These are phyloP conservation scores for Dendrolimus punctatus DNA, from an alignment of 1,140 invertebrate genomes.

Conservation along the genomic window DNA sequence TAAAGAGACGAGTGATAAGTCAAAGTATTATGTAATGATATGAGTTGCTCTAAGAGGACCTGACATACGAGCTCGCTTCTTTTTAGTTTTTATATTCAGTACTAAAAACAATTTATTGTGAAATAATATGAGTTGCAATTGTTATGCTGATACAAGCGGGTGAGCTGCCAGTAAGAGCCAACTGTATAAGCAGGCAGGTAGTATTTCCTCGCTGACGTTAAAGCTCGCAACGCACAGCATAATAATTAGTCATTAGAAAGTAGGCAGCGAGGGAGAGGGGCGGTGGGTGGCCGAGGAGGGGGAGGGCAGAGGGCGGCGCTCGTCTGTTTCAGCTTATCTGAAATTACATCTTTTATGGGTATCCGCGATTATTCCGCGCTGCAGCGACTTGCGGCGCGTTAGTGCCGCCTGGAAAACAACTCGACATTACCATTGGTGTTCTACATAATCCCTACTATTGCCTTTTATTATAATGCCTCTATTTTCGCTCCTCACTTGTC, in stretches of 20 bases:
- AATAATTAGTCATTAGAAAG: slow-evolving; percentile 72
- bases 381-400: slow-evolving; percentile 63
- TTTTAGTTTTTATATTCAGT: too few species aligned
- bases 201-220: slow-evolving; percentile 47
- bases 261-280: slow-evolving; percentile 45
- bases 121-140: too few species aligned
- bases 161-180: slow-evolving; percentile 33
- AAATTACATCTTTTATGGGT: slow-evolving; percentile 72
- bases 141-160: too few species aligned
- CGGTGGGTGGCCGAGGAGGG: slow-evolving; percentile 21
- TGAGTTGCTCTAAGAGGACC: too few species aligned
- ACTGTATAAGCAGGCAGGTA: slow-evolving; percentile 29
- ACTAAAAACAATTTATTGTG: too few species aligned
- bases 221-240: slow-evolving; percentile 68
- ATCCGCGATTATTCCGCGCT: slow-evolving; percentile 70
- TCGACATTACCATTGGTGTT: slow-evolving; percentile 53
- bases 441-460: slow-evolving; percentile 58
- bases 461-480: slow-evolving; percentile 53
- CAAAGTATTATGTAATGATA: too few species aligned
- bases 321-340: slow-evolving; percentile 71
- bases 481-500: slow-evolving; percentile 35
- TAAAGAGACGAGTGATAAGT: too few species aligned
- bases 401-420: slow-evolving; percentile 54
- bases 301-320: slow-evolving; percentile 42
- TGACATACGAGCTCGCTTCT: too few species aligned